Evolutionary conservation across 2,888 invertebrate species (phyloP), one percentile per base, ranked within the genome.

Genomic region (Lutraria lutraria): DNA sequence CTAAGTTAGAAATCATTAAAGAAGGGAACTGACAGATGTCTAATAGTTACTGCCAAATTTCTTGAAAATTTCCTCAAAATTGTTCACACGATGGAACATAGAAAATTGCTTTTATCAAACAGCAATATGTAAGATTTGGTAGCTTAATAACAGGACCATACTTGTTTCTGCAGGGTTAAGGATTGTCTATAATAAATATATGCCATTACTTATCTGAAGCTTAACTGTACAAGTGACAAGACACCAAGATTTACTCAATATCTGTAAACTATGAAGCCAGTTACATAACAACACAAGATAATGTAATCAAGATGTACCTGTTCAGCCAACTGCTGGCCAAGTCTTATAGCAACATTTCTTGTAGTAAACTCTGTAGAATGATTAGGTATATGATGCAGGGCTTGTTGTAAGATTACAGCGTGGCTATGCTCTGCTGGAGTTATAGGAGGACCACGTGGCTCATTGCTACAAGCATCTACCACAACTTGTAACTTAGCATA

Each of bases 291-390:
- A 43, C 43, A 2, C 56, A 19, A 56, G 56, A 56, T 56, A 19
- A 21, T 8, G 15, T 8, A 21, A 56, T 56, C 56, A 19, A 56
- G 21, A 56, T 56, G 13, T 56, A 98, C 98, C 97, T 98, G 98
- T 94, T 98, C 98, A 21, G 98, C 98, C 86, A 99, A 97, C 88
- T 98, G 97, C 93, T 98, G 98, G 0, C 99, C 98, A 91, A 99
- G 97, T 96, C 98, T 98, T 83, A 98, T 97, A 0, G 99, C 98
- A 43, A 99, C 98, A 91, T 98, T 98, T 94, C 98, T 98, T 82
- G 99, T 97, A 96, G 98, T 98, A 93, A 98, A 98, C 97, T 99
- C 99, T 63, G 98, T 98, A 93, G 97, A 98, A 94, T 98, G 98
- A 96, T 98, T 98, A 54, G 98, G 98, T 83, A 98, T 98, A 87